A percentile compares a stretch with the other conserved stretches of the same genome.
Conservation (phyloP, 2,797 vertebrate species). For the Choloepus didactylus region DNA sequence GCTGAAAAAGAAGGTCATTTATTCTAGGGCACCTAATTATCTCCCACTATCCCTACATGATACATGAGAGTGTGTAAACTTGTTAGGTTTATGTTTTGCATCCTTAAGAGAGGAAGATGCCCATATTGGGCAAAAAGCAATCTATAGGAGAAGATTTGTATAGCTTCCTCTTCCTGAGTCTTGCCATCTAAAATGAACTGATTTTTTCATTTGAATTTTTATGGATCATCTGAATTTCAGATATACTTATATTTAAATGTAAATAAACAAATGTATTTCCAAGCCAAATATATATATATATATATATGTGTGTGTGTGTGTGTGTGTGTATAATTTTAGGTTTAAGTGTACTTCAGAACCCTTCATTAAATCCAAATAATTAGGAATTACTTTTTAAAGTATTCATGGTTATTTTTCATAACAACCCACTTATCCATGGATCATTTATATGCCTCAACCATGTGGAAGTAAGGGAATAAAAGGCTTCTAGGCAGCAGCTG, state of each 20-base stretch:
- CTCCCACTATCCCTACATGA: not conserved
- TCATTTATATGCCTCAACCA: not conserved
- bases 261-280: slow-evolving; percentile 32
- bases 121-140: not conserved
- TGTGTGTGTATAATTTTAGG: not conserved
- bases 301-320: not conserved
- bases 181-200: not conserved
- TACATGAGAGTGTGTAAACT: not conserved
- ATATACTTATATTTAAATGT: not conserved
- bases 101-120: not conserved
- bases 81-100: not conserved
- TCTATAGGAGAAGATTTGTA: not conserved
- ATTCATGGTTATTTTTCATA: not conserved
- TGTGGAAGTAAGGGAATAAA: not conserved
- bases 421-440: not conserved
- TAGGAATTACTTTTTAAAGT: slow-evolving; percentile 32
- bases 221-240: slow-evolving; percentile 20
- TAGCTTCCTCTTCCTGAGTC: not conserved
- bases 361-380: slow-evolving; percentile 26
- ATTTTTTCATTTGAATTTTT: not conserved
- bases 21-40: not conserved
- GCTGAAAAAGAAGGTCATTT: not conserved
- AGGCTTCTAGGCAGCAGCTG: not conserved
- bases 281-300: slow-evolving; percentile 17
- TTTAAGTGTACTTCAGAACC: not conserved